A percentile compares a stretch with the other conserved stretches of the same genome.
Conservation (phyloP, 2,113 vertebrate genomes). For the Peucedramus taeniatus region DNA sequence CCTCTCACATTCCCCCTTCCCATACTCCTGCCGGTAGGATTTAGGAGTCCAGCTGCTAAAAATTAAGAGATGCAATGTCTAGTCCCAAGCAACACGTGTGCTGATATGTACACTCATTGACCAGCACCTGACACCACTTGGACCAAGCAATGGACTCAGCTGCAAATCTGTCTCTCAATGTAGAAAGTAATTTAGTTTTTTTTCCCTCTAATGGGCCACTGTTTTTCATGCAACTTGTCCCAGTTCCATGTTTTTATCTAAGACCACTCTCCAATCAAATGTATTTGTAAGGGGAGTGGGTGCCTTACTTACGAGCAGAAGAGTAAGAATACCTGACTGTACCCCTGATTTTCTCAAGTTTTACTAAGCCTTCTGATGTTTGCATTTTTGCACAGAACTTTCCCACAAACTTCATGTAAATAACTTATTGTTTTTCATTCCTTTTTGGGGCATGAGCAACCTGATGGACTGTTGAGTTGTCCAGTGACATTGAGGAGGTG, state of each 20-base stretch:
- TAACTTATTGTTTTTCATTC: too few species aligned
- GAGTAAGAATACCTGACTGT: neutral
- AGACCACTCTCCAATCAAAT: neutral
- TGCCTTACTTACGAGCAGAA: neutral
- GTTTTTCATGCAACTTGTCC: neutral
- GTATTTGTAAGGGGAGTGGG: neutral
- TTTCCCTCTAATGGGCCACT: neutral
- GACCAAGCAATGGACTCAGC: neutral
- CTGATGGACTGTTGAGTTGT: too few species aligned
- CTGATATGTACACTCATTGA: neutral
- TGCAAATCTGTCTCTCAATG: neutral
- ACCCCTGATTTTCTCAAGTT: too few species aligned
- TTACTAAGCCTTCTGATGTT: too few species aligned
- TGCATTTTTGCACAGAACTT: too few species aligned
- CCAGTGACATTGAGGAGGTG: too few species aligned
- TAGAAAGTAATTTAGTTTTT: neutral
- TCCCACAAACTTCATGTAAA: too few species aligned
- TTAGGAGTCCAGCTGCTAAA: neutral
- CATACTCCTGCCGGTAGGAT: neutral
- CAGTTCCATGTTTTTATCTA: neutral
- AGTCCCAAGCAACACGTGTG: neutral
- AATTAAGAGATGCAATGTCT: neutral
- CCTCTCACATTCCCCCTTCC: neutral
- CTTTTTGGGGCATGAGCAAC: too few species aligned
- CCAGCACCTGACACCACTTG: neutral